Evolutionary conservation across 1,140 invertebrate genomes (phyloP).

Genomic region (Scaptomyza montana): DNA sequence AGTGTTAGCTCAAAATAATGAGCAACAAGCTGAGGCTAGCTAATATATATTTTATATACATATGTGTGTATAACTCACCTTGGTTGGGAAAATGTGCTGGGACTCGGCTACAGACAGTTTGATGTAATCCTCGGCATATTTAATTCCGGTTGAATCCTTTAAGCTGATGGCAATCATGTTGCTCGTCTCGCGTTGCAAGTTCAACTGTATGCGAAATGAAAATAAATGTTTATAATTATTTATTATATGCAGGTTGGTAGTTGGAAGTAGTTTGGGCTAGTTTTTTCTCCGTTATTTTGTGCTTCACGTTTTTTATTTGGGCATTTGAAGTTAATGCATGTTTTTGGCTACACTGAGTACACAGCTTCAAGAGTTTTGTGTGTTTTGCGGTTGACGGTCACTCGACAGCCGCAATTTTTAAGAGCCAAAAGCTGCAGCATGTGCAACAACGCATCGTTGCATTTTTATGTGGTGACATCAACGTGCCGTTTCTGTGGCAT

Average conservation of each 20-base stretch:
- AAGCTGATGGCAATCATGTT: slow-evolving; percentile 80
- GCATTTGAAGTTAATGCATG: slow-evolving; percentile 44
- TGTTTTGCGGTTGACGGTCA: slow-evolving; percentile 48
- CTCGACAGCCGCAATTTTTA: slow-evolving; percentile 52
- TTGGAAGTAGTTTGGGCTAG: slow-evolving; percentile 17
- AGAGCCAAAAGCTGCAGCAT: slow-evolving; percentile 53
- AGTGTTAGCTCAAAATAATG: background rate
- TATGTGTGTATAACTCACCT: slow-evolving; percentile 60
- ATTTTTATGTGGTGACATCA: slow-evolving; percentile 61
- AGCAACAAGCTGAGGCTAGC: slow-evolving; percentile 6
- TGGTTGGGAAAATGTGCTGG: slow-evolving; percentile 73
- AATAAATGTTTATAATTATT: background rate
- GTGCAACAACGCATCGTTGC: slow-evolving; percentile 54
- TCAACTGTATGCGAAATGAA: slow-evolving; percentile 52
- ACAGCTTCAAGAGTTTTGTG: slow-evolving; percentile 39
- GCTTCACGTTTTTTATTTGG: background rate
- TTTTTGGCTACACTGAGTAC: slow-evolving; percentile 11
- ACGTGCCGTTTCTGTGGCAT: slow-evolving; percentile 19
- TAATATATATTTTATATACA: background rate
- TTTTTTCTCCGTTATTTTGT: background rate
- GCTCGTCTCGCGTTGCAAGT: slow-evolving; percentile 73
- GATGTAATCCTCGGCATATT: slow-evolving; percentile 80
- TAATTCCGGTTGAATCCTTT: slow-evolving; percentile 76
- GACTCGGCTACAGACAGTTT: slow-evolving; percentile 74
- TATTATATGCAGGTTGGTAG: background rate